These are phyloP conservation scores for Polypterus senegalus DNA, from an alignment of 2,113 vertebrate species.

Conservation along the genomic window DNA sequence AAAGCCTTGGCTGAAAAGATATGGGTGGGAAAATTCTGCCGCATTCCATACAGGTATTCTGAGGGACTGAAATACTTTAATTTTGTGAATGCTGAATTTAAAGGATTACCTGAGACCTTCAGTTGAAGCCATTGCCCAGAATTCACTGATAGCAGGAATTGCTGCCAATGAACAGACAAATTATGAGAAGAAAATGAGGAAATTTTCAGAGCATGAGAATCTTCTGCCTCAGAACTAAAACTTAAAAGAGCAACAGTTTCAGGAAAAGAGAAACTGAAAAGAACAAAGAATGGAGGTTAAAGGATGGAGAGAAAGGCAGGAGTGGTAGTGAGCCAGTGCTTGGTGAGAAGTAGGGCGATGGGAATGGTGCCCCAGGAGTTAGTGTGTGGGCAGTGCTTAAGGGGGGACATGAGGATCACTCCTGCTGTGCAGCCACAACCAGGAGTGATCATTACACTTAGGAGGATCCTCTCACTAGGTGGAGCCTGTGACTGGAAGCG, in stretches of 20 bases:
- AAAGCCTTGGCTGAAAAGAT: constrained; percentile 63
- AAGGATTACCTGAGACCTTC: constrained; percentile 64
- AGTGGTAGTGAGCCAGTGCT: no score
- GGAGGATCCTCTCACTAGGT: no score
- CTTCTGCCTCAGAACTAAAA: constrained; percentile 32
- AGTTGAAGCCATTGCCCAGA: constrained; percentile 57
- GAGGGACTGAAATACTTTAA: constrained; percentile 50
- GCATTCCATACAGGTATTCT: constrained; percentile 59
- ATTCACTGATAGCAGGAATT: constrained; percentile 40
- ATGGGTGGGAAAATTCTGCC: constrained; percentile 55
- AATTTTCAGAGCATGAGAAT: constrained; percentile 19
- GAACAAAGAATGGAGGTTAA: constrained; percentile 48
- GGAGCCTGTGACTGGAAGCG: no score
- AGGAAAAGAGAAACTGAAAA: no score
- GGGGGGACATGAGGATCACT: no score
- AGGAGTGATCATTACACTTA: no score
- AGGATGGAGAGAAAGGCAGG: constrained; percentile 45
- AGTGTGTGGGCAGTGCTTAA: no score
- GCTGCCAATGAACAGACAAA: constrained; percentile 46
- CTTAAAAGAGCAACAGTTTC: constrained; percentile 46
- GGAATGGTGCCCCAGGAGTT: no score
- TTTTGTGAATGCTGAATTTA: constrained; percentile 54
- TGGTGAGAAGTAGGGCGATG: no score
- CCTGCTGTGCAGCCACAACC: no score
- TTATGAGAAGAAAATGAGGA: constrained; percentile 29